Conservation (phyloP, 2,797 vertebrate genomes). For the Liasis olivaceus region DNA sequence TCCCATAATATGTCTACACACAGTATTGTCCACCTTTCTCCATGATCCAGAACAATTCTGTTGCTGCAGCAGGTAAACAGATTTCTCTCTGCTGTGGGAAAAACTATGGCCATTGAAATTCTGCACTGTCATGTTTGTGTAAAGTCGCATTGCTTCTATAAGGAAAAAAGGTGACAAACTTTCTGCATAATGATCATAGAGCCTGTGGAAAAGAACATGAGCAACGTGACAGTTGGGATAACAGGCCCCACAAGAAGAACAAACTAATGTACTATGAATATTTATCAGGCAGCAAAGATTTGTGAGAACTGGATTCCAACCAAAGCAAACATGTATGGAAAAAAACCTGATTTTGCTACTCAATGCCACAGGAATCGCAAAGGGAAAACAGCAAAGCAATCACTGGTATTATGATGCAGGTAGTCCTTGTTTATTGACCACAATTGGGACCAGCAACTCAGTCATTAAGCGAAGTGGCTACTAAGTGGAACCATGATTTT, state of each 20-base stretch:
- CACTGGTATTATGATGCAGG: constrained; percentile 53
- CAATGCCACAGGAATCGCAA: constrained; percentile 44
- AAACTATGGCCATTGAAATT: background rate
- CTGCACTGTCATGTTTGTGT: background rate
- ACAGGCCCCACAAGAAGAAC: background rate
- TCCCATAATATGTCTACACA: background rate
- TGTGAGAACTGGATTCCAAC: background rate
- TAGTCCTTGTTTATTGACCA: background rate
- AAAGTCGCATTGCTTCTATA: background rate
- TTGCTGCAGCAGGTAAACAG: background rate
- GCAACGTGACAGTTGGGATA: constrained; percentile 1
- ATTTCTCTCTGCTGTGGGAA: background rate
- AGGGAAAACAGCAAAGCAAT: constrained; percentile 45
- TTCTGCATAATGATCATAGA: constrained; percentile 10
- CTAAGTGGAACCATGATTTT: background rate
- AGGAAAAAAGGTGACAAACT: background rate
- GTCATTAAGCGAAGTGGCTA: background rate
- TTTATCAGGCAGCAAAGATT: constrained; percentile 11
- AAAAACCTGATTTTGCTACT: constrained; percentile 31
- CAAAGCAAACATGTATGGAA: constrained; percentile 4
- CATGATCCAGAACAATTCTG: rapidly evolving
- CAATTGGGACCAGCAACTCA: background rate
- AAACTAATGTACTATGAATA: constrained; percentile 28
- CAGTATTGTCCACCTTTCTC: background rate
- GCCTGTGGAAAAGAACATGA: constrained; percentile 9